Percentiles rank a stretch among this genome's conserved stretches.
Evolutionary conservation across 2,113 vertebrate species (phyloP).

Genomic region (Hiodon alosoides): DNA sequence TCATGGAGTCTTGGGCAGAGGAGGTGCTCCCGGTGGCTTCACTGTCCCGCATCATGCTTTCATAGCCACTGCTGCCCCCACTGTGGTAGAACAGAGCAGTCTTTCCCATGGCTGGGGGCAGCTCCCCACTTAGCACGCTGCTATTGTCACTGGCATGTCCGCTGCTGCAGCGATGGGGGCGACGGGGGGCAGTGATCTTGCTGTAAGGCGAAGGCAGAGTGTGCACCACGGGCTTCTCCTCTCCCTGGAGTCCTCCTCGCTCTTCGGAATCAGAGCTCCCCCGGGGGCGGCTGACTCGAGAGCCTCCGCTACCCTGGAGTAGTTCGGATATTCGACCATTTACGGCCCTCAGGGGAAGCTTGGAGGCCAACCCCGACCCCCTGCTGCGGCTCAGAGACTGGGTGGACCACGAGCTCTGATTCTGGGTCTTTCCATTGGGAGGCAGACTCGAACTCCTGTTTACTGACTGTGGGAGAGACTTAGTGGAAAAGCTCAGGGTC

Average conservation of each 20-base stretch:
- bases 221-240: constrained; percentile 70
- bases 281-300: constrained; percentile 52
- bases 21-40: constrained; percentile 93
- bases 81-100: constrained; percentile 96
- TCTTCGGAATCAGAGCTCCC: constrained; percentile 61
- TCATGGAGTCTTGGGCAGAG: constrained; percentile 91
- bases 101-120: constrained; percentile 96
- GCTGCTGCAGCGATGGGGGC: constrained; percentile 90
- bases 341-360: constrained; percentile 81
- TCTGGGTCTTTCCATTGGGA: constrained; percentile 75
- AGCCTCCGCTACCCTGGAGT: constrained; percentile 70
- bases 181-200: constrained; percentile 90
- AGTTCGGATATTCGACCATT: constrained; percentile 92
- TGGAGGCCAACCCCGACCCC: constrained; percentile 74
- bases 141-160: constrained; percentile 96
- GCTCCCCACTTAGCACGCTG: constrained; percentile 92
- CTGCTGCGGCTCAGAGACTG: constrained; percentile 87
- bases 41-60: constrained; percentile 96
- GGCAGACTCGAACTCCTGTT: constrained; percentile 82
- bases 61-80: constrained; percentile 92
- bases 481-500: constrained; percentile 92
- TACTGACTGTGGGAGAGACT: constrained; percentile 81
- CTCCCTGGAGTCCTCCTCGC: constrained; percentile 41
- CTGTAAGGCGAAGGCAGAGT: constrained; percentile 92
- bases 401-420: constrained; percentile 82